Evolutionary conservation across 2,888 invertebrate species (phyloP), one percentile per base, ranked within the genome.

Genomic region (Ditula angustiorana): DNA sequence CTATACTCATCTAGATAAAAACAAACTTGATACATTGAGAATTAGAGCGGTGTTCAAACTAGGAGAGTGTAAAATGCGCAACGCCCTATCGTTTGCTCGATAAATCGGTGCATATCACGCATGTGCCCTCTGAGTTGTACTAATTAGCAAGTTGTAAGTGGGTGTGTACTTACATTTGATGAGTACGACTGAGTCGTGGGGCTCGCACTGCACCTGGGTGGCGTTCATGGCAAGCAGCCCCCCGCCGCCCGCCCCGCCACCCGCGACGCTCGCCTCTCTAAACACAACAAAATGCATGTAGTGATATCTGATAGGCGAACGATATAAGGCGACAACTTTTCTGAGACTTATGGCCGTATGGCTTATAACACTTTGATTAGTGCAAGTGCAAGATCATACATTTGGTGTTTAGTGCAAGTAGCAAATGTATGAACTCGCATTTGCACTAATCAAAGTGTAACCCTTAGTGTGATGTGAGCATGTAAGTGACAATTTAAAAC

Each of bases 141-240:
- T 46, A 16, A 53, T 46, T 33, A 53, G 30, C 44, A 52, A 19
- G 46, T 53, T 46, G 23, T 55, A 10, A 30, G 30, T 35, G 23
- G 33, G 64, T 44, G 35, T 50, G 37, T 81, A 95, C 95, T 95
- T 93, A 95, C 95, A 95, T 93, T 95, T 95, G 82, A 95, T 95
- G 87, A 95, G 94, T 77, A 95, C 95, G 82, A 95, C 95, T 78
- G 95, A 95, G 91, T 95, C 95, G 86, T 94, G 94, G 88, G 94
- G 91, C 88, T 92, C 94, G 83, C 95, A 95, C 86, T 95, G 95
- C 94, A 95, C 95, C 87, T 90, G 93, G 91, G 90, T 90, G 89
- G 90, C 92, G 87, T 93, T 93, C 93, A 93, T 93, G 87, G 92
- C 85, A 86, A 92, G 92, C 90, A 92, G 86, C 77, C 87, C 89